Percentiles rank a stretch among this genome's conserved stretches.
Evolutionary conservation across 1,140 invertebrate species (phyloP).

Genomic region (Holotrichia oblita): DNA sequence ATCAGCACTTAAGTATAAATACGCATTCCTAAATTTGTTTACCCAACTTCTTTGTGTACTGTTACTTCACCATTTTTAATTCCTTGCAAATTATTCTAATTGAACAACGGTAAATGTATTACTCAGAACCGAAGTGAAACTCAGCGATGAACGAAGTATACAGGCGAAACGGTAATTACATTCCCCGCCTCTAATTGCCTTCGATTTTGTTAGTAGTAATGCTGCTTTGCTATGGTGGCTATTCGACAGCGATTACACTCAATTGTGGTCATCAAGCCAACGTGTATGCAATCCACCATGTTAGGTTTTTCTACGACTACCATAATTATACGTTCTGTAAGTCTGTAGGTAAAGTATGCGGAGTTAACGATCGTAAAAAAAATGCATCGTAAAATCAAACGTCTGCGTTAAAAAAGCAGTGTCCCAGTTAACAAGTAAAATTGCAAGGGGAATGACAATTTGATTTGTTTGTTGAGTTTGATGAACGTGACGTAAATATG

Average conservation of each 20-base stretch:
- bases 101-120: neutral
- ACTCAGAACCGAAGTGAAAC: neutral
- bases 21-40: no score
- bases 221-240: neutral
- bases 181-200: neutral
- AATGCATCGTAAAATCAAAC: no score
- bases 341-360: no score
- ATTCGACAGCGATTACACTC: neutral
- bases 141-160: neutral
- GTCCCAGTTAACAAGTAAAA: no score
- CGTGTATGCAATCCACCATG: neutral
- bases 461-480: no score
- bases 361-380: no score
- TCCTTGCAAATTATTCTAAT: neutral
- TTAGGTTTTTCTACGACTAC: no score
- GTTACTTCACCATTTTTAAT: neutral
- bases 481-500: no score
- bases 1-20: no score
- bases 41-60: neutral
- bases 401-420: no score
- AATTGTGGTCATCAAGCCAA: neutral
- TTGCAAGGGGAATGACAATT: no score
- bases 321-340: no score
- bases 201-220: slow-evolving; percentile 9
- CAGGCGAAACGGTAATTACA: neutral